Evolutionary conservation across 2,113 vertebrate species (phyloP).

Genomic region (Sakesphorus luctuosus): DNA sequence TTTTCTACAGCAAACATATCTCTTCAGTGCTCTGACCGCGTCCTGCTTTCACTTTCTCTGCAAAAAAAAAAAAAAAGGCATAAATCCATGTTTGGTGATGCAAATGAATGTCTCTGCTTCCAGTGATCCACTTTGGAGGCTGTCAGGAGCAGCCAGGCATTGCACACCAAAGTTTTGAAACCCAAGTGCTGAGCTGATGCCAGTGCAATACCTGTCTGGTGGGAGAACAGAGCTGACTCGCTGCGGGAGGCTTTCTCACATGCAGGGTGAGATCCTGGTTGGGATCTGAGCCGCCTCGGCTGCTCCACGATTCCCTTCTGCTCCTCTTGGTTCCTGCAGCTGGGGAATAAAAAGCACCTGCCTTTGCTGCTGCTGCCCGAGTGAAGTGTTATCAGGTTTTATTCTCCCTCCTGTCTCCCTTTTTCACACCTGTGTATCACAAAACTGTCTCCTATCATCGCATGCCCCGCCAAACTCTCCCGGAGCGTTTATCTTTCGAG

Average conservation of each 20-base stretch:
- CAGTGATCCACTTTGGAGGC: neutral
- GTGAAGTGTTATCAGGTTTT: conserved; percentile 35
- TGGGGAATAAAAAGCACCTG: conserved; percentile 23
- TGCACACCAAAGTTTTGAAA: rapidly evolving
- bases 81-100: neutral
- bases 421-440: conserved; percentile 46
- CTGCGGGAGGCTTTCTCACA: conserved; percentile 11
- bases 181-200: neutral
- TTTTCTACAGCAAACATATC: neutral
- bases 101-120: neutral
- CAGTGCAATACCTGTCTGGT: neutral
- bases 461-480: conserved; percentile 5
- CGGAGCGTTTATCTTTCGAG: neutral
- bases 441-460: conserved; percentile 27
- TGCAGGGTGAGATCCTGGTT: neutral
- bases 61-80: neutral
- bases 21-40: rapidly evolving
- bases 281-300: neutral
- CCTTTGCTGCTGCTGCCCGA: conserved; percentile 1
- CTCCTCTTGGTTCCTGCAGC: neutral
- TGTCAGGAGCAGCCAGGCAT: neutral
- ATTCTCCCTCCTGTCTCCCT: conserved; percentile 19
- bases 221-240: neutral
- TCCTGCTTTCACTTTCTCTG: neutral
- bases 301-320: neutral